Percentiles rank a stretch among this genome's conserved stretches.
phyloP scores from a whole-genome alignment of 2,113 vertebrate genomes.

The Casuarius casuarius region DNA sequence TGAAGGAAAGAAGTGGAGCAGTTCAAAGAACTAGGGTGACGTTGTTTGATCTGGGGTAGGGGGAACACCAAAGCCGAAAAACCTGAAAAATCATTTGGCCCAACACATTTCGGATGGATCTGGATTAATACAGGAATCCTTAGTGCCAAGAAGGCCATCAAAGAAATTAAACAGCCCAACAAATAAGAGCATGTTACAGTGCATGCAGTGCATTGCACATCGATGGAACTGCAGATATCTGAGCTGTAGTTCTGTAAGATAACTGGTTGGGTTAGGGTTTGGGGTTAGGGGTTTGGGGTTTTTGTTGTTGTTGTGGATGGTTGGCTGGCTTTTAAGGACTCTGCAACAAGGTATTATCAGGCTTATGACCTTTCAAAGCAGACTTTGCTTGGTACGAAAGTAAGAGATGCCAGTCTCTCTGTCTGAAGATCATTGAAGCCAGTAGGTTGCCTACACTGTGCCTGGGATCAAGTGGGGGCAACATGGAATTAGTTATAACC shows the following conservation, averaged over 20 bases:
- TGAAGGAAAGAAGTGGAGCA: background rate
- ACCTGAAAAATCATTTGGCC: background rate
- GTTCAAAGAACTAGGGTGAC: background rate
- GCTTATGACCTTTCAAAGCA: background rate
- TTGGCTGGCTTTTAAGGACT: background rate
- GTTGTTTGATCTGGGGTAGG: too few species aligned
- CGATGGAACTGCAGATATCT: background rate
- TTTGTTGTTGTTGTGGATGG: background rate
- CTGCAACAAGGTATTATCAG: fast-evolving
- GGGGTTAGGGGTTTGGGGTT: background rate
- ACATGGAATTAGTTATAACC: background rate
- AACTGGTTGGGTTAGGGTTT: background rate
- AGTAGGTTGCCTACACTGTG: background rate
- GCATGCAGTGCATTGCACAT: background rate
- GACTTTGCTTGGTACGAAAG: background rate
- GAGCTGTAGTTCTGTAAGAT: background rate
- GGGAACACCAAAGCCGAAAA: background rate
- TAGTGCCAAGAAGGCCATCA: background rate
- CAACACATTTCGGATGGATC: background rate
- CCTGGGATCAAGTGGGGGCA: background rate
- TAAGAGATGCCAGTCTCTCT: background rate
- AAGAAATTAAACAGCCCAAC: background rate
- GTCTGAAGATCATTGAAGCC: background rate
- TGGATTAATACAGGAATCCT: background rate
- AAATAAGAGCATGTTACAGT: background rate